Evolutionary conservation across 2,888 invertebrate species (phyloP).

Genomic region (Scaptomyza reducta): DNA sequence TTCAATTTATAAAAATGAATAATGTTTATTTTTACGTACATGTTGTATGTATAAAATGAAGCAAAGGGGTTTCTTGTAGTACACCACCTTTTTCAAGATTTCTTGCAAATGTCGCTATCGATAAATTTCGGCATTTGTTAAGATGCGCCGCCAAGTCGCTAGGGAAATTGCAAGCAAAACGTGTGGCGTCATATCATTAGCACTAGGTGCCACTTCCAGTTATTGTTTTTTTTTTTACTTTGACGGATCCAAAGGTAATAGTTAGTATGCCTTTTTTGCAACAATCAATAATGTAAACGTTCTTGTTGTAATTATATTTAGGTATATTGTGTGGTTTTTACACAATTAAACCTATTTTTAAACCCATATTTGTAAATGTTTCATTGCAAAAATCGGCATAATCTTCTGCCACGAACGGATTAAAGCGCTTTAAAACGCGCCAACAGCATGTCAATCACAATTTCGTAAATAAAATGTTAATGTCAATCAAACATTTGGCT

Average conservation of each 20-base stretch:
- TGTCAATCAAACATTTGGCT: conserved; percentile 65
- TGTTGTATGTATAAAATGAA: neutral
- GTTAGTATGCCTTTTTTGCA: too few species aligned
- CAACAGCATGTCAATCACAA: conserved; percentile 76
- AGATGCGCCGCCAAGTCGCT: conserved; percentile 45
- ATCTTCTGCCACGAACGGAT: too few species aligned
- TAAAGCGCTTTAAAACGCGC: conserved; percentile 60
- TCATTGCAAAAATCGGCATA: too few species aligned
- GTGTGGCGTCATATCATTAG: conserved; percentile 58
- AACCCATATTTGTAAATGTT: too few species aligned
- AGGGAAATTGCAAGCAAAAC: conserved; percentile 69
- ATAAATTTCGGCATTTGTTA: conserved; percentile 81
- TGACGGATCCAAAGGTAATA: too few species aligned
- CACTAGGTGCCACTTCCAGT: conserved; percentile 41
- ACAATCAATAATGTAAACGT: too few species aligned
- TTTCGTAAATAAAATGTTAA: conserved; percentile 75
- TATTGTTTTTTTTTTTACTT: conserved; percentile 7
- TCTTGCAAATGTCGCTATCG: conserved; percentile 75
- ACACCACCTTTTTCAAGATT: neutral
- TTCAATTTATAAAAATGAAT: too few species aligned
- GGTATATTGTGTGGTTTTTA: too few species aligned
- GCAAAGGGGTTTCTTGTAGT: conserved; percentile 1
- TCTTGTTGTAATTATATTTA: too few species aligned
- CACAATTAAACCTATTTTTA: too few species aligned
- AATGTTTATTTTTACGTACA: too few species aligned